These are phyloP conservation scores for Carassius carassius DNA, from an alignment of 2,113 vertebrate species.

Conservation along the genomic window DNA sequence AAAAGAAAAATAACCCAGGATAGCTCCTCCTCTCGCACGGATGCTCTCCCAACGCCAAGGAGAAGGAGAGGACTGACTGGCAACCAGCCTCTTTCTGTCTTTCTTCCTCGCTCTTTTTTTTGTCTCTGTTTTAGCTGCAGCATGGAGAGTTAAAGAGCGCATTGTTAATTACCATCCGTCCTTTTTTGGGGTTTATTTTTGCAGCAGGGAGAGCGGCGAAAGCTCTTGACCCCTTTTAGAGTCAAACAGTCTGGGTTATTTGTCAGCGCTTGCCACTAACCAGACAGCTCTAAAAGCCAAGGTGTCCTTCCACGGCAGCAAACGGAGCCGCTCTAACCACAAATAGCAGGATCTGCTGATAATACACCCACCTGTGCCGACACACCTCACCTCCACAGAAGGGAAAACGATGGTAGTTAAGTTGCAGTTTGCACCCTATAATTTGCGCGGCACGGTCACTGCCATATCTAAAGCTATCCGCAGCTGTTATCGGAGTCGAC, in stretches of 20 bases:
- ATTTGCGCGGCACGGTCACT: slow-evolving; percentile 46
- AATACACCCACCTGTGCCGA: slow-evolving; percentile 34
- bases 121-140: slow-evolving; percentile 59
- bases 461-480: slow-evolving; percentile 41
- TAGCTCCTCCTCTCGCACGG: slow-evolving; percentile 77
- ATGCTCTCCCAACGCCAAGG: slow-evolving; percentile 70
- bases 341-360: slow-evolving; percentile 53
- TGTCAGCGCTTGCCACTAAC: slow-evolving; percentile 49
- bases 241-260: slow-evolving; percentile 52
- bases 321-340: slow-evolving; percentile 27
- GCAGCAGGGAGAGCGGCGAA: slow-evolving; percentile 41
- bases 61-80: slow-evolving; percentile 73
- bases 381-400: slow-evolving; percentile 33
- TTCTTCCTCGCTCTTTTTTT: slow-evolving; percentile 67
- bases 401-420: slow-evolving; percentile 44
- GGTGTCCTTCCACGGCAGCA: slow-evolving; percentile 47
- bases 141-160: slow-evolving; percentile 24
- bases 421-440: slow-evolving; percentile 47
- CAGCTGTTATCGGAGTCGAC: slow-evolving; percentile 50
- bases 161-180: slow-evolving; percentile 59
- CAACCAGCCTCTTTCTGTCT: slow-evolving; percentile 66
- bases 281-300: slow-evolving; percentile 56
- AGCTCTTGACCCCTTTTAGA: slow-evolving; percentile 63
- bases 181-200: slow-evolving; percentile 53
- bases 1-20: slow-evolving; percentile 94